A percentile compares a stretch with the other conserved stretches of the same genome.
phyloP scores from a whole-genome alignment of 2,888 invertebrate genomes.

The Megaustenia siamemsis region DNA sequence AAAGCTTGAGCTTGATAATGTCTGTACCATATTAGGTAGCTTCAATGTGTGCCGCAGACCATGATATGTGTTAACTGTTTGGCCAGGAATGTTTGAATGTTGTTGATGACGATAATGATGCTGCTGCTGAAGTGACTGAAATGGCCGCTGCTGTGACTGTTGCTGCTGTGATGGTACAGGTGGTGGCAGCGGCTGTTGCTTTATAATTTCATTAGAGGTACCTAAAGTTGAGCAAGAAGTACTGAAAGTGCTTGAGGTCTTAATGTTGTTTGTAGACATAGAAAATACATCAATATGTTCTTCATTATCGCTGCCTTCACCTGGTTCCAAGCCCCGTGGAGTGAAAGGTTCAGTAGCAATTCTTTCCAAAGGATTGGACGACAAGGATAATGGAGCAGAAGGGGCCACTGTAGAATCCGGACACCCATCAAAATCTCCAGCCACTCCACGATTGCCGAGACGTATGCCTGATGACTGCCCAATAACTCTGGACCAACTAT shows the following conservation, averaged over 20 bases:
- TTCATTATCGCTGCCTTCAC: conserved; percentile 51
- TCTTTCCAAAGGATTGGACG: conserved; percentile 45
- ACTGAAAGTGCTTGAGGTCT: conserved; percentile 45
- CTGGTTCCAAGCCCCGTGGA: conserved; percentile 51
- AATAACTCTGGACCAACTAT: conserved; percentile 36
- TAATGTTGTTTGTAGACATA: conserved; percentile 2
- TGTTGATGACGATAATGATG: conserved; percentile 36
- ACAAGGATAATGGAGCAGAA: background rate
- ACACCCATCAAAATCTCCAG: conserved; percentile 35
- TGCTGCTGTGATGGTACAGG: conserved; percentile 66
- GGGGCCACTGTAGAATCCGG: conserved; percentile 51
- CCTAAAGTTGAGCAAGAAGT: conserved; percentile 51
- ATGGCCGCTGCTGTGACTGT: conserved; percentile 42
- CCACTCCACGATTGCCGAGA: background rate
- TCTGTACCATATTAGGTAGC: conserved; percentile 41
- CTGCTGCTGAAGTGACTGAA: conserved; percentile 41
- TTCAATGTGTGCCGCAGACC: conserved; percentile 31
- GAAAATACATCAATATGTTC: conserved; percentile 54
- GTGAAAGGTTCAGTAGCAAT: conserved; percentile 58
- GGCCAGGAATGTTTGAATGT: conserved; percentile 51
- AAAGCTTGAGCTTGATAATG: conserved; percentile 46
- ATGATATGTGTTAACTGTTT: conserved; percentile 36
- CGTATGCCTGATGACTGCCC: background rate
- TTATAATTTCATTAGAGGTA: conserved; percentile 49
- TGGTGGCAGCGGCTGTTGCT: conserved; percentile 58